Evolutionary conservation across 2,113 vertebrate species (phyloP).

Genomic region (Hippotragus niger): DNA sequence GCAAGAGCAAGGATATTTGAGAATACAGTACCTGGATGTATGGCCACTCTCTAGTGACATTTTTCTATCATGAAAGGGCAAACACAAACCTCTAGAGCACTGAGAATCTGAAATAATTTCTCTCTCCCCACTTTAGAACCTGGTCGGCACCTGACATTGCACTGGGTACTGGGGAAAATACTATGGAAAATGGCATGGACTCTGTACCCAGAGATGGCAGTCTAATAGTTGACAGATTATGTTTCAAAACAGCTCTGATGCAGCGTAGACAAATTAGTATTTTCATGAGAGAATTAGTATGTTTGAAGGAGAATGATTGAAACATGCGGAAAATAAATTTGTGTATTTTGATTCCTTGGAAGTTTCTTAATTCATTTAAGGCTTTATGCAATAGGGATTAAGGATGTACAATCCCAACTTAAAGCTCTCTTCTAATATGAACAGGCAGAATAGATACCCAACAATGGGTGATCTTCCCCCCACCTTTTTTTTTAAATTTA

Average conservation of each 20-base stretch:
- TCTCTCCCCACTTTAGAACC: neutral
- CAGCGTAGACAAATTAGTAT: neutral
- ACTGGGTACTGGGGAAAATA: neutral
- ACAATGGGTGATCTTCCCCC: neutral
- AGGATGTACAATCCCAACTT: neutral
- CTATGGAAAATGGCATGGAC: neutral
- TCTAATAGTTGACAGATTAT: neutral
- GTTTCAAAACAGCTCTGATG: neutral
- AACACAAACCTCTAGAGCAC: neutral
- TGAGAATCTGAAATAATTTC: neutral
- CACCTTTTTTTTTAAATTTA: neutral
- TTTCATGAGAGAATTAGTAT: neutral
- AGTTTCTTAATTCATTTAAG: neutral
- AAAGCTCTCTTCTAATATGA: neutral
- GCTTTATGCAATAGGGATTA: neutral
- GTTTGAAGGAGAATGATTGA: neutral
- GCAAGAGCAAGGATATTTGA: neutral
- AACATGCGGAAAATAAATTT: neutral
- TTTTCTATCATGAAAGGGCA: neutral
- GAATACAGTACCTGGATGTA: neutral
- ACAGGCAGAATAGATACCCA: neutral
- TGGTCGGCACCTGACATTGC: neutral
- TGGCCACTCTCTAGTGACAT: neutral
- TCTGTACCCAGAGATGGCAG: neutral
- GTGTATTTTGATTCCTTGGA: neutral